Conservation (phyloP, 2,888 invertebrate genomes). For the Smittia sp. region DNA sequence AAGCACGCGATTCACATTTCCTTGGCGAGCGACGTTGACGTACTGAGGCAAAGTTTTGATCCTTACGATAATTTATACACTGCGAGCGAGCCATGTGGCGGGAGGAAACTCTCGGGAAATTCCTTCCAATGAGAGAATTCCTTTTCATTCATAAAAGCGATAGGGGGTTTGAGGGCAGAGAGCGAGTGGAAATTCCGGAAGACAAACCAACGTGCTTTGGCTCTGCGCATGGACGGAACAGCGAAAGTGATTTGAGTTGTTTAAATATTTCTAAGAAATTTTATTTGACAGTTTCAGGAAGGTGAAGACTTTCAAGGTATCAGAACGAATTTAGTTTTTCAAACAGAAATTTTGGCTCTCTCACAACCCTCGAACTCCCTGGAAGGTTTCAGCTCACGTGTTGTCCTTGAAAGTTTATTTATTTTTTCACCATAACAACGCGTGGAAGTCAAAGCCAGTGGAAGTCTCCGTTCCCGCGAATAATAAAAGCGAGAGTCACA, state of each 20-base stretch:
- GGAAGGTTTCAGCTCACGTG: background rate
- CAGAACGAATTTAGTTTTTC: background rate
- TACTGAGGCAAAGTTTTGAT: slow-evolving; percentile 30
- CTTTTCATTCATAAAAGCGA: slow-evolving; percentile 30
- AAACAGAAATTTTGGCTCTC: background rate
- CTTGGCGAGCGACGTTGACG: background rate
- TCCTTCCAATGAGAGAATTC: slow-evolving; percentile 30
- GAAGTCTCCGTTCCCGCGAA: background rate
- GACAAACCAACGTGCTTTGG: slow-evolving; percentile 34
- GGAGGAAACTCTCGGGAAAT: background rate
- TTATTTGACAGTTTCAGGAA: background rate
- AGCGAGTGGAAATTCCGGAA: slow-evolving; percentile 6
- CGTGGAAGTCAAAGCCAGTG: background rate
- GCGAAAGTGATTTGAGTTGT: background rate
- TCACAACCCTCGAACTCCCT: too few relatives aligned
- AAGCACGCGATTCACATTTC: slow-evolving; percentile 1
- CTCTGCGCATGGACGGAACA: slow-evolving; percentile 20
- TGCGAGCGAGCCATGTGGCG: slow-evolving; percentile 13
- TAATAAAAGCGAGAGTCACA: too few relatives aligned
- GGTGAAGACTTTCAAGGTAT: background rate
- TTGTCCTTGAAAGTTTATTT: slow-evolving; percentile 33
- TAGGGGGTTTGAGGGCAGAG: background rate
- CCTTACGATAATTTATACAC: slow-evolving; percentile 35
- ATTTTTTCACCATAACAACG: background rate
- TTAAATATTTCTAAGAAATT: background rate